Percentiles rank a stretch among this genome's conserved stretches.
Evolutionary conservation across 1,140 invertebrate species (phyloP).

Genomic region (Andrena cerasifolii): DNA sequence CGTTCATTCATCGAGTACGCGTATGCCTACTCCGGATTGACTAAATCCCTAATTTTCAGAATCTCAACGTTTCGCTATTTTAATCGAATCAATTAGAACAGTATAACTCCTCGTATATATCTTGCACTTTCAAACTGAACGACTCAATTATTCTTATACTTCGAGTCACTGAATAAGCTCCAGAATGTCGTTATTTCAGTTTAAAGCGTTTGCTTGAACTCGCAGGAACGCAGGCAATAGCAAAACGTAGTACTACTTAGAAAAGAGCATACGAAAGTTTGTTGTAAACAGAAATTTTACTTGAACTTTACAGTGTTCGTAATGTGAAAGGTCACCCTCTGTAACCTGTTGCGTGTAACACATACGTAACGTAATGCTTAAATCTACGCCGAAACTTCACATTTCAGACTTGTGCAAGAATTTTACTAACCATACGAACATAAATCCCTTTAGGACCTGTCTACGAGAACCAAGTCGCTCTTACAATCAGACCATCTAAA

Average conservation of each 20-base stretch:
- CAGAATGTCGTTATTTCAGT: no score
- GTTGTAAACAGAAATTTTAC: background rate
- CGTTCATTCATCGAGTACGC: no score
- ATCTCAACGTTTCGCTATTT: no score
- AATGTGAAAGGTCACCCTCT: slow-evolving; percentile 23
- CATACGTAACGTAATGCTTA: background rate
- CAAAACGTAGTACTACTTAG: no score
- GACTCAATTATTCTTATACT: background rate
- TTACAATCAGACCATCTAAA: no score
- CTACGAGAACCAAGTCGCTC: no score
- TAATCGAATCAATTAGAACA: no score
- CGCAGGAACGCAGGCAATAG: no score
- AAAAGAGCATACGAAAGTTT: background rate
- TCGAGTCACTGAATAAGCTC: background rate
- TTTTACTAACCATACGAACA: background rate
- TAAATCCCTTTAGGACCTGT: background rate
- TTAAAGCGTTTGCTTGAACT: no score
- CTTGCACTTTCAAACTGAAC: background rate
- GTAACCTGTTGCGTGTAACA: background rate
- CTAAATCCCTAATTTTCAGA: no score
- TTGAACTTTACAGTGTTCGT: slow-evolving; percentile 22
- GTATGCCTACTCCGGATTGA: no score
- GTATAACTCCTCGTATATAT: no score
- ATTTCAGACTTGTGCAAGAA: background rate
- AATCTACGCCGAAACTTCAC: background rate